Base-by-base conservation (phyloP, 2,113 vertebrate species). In the Forbesichthys agassizii region DNA sequence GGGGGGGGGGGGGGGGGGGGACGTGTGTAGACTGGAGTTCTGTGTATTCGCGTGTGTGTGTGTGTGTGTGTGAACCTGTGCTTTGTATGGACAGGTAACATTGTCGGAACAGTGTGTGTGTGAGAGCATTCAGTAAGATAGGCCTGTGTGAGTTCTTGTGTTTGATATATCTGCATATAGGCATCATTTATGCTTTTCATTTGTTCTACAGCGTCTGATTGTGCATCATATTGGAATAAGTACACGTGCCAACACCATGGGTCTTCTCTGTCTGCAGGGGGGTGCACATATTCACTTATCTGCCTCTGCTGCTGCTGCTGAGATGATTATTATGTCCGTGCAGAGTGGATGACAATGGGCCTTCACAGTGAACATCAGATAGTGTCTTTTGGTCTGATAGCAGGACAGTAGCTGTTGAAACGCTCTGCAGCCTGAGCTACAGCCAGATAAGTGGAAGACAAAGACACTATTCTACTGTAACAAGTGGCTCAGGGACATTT, bases 381-480 rank as follows among this genome's bases (percentile, higher is more conserved):
- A 82, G 81, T 85, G 76, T 85, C 78, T 75, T 79, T 80, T 69
- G 83, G 81, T 80, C 74, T 77, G 78, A 82, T 74, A 71, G 79
- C 69, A 72, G 73, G 75, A 84, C 79, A 86, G 80, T 69, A 75
- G 83, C 75, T 85, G 80, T 71, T 87, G 80, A 87, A 84, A 83
- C 66, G 72, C 77, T 79, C 66, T 2, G 18, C 84, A 78, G 80
- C 66, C 79, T 72, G 80, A 89, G 79, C 83, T 68, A 60, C 80
- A 76, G 84, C 74, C 80, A 84, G 80, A 88, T 85, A 87, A 89
- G 75, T 82, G 75, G 70, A 70, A 87, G 86, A 88, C 84, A 88
- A 88, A 89, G 86, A 82, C 83, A 60, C 77, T 71, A 86, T 88
- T 89, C 79, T 86, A 71, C 70, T 80, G 74, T 74, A 68, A 78